These are phyloP conservation scores for Timandra comae DNA, from an alignment of 2,888 invertebrate genomes.

Conservation along the genomic window DNA sequence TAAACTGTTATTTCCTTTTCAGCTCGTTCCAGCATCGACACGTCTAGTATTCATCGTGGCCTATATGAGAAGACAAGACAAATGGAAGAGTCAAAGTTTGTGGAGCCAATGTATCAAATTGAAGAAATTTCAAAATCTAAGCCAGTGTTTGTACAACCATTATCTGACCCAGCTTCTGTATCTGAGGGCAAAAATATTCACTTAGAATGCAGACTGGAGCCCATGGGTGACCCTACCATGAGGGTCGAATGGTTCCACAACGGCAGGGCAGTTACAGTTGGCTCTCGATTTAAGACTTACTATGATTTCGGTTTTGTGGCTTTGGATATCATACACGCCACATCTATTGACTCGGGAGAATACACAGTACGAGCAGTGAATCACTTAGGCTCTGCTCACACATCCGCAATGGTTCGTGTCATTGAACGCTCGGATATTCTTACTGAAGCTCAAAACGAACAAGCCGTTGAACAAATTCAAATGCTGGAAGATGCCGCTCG, in stretches of 20 bases:
- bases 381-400: conserved; percentile 93
- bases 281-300: conserved; percentile 94
- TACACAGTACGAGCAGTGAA: conserved; percentile 96
- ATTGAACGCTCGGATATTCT: conserved; percentile 88
- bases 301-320: conserved; percentile 99
- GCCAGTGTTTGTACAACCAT: conserved; percentile 94
- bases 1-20: conserved; percentile 33
- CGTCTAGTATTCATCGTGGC: conserved; percentile 92
- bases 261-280: conserved; percentile 90
- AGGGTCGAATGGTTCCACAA: conserved; percentile 97
- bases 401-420: conserved; percentile 91
- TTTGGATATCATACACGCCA: conserved; percentile 94
- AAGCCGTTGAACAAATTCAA: conserved; percentile 93
- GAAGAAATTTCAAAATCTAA: conserved; percentile 96
- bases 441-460: conserved; percentile 94
- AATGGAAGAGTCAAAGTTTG: conserved; percentile 89
- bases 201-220: conserved; percentile 93
- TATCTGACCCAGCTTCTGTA: conserved; percentile 90
- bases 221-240: conserved; percentile 97
- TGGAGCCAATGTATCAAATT: conserved; percentile 91
- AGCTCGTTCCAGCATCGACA: conserved; percentile 93
- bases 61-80: conserved; percentile 91
- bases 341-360: conserved; percentile 95
- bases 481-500: conserved; percentile 89
- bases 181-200: conserved; percentile 94